Percentiles rank a stretch among this genome's conserved stretches.
These are phyloP conservation scores for Tolypeutes matacus DNA, from an alignment of 2,797 vertebrate species.

Conservation along the genomic window DNA sequence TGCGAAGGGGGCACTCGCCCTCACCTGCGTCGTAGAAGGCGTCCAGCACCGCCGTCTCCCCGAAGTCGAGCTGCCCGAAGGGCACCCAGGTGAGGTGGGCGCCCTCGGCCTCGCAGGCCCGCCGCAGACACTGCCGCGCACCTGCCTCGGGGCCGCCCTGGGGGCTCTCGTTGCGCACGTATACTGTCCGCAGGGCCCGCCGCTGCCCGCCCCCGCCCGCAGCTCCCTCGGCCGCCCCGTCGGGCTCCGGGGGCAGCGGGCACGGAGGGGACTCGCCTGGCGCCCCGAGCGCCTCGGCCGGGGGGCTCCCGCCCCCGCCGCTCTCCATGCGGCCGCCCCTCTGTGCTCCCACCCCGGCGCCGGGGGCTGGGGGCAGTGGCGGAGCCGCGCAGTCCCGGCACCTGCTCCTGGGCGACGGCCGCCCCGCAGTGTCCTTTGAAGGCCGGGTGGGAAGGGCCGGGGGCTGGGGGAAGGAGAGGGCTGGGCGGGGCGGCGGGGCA, in stretches of 20 bases:
- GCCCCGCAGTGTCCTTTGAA: neutral
- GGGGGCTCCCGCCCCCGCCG: neutral
- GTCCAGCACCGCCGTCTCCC: conserved; percentile 94
- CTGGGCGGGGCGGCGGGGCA: conserved; percentile 43
- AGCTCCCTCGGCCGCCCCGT: conserved; percentile 63
- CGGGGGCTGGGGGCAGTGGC: neutral
- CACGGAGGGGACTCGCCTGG: neutral
- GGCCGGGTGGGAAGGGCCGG: neutral
- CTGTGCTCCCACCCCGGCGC: neutral
- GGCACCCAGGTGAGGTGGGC: conserved; percentile 92
- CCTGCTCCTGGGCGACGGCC: neutral
- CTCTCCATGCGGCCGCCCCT: conserved; percentile 75
- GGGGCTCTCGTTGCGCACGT: conserved; percentile 92
- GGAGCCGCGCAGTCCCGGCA: neutral
- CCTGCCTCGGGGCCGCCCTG: conserved; percentile 92
- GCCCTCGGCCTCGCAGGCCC: conserved; percentile 93
- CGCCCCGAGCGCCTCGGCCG: conserved; percentile 22
- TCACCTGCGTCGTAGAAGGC: conserved; percentile 96
- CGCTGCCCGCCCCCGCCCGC: conserved; percentile 85
- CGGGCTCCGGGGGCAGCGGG: neutral
- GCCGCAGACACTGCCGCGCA: conserved; percentile 92
- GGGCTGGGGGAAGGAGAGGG: neutral
- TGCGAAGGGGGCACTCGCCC: neutral
- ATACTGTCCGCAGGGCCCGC: conserved; percentile 92
- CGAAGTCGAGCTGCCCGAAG: conserved; percentile 95